These are phyloP conservation scores for Brachionus asplanchnoidis DNA, from an alignment of 1,140 invertebrate genomes.

Conservation along the genomic window DNA sequence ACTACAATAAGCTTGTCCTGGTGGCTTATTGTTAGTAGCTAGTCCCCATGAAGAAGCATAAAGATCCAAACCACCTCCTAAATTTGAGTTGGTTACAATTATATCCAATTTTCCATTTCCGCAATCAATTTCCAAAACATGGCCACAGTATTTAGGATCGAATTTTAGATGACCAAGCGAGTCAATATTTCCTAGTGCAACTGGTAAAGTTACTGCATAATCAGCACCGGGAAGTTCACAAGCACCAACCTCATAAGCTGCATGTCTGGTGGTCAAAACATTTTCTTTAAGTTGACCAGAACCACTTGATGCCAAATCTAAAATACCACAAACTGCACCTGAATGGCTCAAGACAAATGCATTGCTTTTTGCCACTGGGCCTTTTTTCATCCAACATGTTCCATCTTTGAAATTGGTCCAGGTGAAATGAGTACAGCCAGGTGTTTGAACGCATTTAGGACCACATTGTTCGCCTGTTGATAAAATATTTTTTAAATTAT, in stretches of 20 bases:
- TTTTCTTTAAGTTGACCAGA: neutral
- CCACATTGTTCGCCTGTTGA: neutral
- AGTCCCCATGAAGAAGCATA: neutral
- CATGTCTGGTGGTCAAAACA: neutral
- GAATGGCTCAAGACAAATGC: neutral
- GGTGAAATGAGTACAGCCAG: neutral
- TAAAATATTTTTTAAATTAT: neutral
- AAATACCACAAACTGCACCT: neutral
- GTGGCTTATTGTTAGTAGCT: neutral
- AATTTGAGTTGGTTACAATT: slow-evolving; percentile 1
- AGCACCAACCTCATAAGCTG: neutral
- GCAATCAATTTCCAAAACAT: neutral
- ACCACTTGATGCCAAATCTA: neutral
- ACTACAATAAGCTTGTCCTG: neutral
- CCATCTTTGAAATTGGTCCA: neutral
- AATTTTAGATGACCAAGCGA: neutral
- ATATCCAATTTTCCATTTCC: neutral
- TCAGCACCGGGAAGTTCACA: neutral
- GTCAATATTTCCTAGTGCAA: slow-evolving; percentile 11
- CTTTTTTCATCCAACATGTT: slow-evolving; percentile 1
- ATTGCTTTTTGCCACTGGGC: neutral
- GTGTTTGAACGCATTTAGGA: neutral
- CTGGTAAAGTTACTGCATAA: neutral
- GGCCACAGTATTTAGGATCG: neutral
- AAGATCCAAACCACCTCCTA: neutral